Conservation (phyloP, 2,797 vertebrate species). For the Danio aesculapii region DNA sequence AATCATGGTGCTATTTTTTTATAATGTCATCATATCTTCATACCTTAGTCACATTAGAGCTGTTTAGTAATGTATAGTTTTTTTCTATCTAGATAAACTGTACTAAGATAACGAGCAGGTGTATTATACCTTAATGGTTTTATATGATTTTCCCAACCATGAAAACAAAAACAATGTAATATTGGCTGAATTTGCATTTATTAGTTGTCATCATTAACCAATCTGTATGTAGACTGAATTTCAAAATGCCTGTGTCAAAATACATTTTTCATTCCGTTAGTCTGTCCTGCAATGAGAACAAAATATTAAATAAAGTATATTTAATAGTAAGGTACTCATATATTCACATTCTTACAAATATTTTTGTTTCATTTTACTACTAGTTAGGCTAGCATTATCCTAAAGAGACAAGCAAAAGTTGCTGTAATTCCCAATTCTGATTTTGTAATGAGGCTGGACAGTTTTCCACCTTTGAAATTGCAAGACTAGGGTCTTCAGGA, state of each 20-base stretch:
- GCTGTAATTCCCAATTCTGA: neutral
- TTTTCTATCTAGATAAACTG: too few species aligned
- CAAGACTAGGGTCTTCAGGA: conserved; percentile 10
- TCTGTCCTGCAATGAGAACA: neutral
- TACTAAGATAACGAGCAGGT: too few species aligned
- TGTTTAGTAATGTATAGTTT: neutral
- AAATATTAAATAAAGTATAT: neutral
- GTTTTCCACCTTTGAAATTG: conserved; percentile 20
- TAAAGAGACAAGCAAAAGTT: neutral
- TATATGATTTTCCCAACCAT: too few species aligned
- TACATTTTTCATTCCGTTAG: too few species aligned
- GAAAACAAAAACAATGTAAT: too few species aligned
- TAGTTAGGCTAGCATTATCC: neutral
- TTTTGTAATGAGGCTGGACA: conserved; percentile 35
- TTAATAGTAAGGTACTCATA: neutral
- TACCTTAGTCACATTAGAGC: neutral
- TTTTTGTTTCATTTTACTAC: neutral
- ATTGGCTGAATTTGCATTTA: too few species aligned
- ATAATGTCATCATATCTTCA: neutral
- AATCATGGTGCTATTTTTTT: neutral
- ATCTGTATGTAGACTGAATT: too few species aligned
- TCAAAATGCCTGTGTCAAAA: too few species aligned
- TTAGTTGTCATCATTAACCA: too few species aligned
- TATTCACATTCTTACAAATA: neutral
- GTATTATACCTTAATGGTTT: too few species aligned